These are phyloP conservation scores for Nannoperca obscura DNA, from an alignment of 2,797 vertebrate species.

Conservation along the genomic window DNA sequence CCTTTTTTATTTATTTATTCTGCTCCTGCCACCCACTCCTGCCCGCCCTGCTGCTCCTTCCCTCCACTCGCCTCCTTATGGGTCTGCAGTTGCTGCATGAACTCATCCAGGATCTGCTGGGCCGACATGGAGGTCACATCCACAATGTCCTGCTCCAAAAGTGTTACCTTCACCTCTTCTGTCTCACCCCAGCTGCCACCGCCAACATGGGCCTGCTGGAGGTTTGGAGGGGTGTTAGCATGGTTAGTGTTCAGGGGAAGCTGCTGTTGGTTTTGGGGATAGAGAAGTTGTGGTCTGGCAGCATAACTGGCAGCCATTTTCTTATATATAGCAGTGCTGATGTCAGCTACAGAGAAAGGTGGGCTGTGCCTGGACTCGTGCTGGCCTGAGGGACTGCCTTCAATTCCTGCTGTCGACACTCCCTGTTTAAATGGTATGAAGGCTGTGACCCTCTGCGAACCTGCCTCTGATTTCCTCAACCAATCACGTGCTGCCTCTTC, in stretches of 20 bases:
- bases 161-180: constrained; percentile 50
- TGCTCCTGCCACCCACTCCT: constrained; percentile 52
- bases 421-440: constrained; percentile 79
- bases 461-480: constrained; percentile 59
- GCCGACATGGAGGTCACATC: constrained; percentile 78
- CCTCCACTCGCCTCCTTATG: constrained; percentile 56
- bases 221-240: constrained; percentile 48
- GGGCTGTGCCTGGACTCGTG: constrained; percentile 59
- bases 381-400: constrained; percentile 26
- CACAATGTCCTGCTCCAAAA: constrained; percentile 54
- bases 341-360: constrained; percentile 70
- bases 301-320: constrained; percentile 68
- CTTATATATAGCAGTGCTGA: constrained; percentile 72
- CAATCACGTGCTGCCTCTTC: constrained; percentile 66
- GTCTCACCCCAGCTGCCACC: constrained; percentile 52
- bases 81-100: constrained; percentile 80
- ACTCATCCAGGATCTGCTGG: constrained; percentile 83
- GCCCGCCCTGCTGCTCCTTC: constrained; percentile 54
- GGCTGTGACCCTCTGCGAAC: constrained; percentile 71
- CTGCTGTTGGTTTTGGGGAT: constrained; percentile 58
- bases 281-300: constrained; percentile 57
- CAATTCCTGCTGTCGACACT: constrained; percentile 30
- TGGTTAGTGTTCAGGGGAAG: constrained; percentile 25
- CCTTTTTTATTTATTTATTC: constrained; percentile 39
- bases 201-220: constrained; percentile 41